Evolutionary conservation across 2,113 vertebrate species (phyloP), one percentile per base, ranked within the genome.

Genomic region (Andinoacara biseriatus): DNA sequence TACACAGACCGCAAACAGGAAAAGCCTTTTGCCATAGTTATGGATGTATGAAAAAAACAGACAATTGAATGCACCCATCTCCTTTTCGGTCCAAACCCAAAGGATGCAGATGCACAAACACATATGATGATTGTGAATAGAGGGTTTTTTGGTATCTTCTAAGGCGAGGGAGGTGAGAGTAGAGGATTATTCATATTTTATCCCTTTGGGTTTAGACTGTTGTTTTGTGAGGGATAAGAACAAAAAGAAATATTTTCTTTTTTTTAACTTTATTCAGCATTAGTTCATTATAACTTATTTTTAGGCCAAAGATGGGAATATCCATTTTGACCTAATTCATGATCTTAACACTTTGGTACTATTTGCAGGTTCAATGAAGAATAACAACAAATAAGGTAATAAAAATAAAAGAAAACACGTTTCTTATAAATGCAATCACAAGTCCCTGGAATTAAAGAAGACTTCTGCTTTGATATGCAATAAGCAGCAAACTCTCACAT

Each of bases 11-110:
- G 43, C 20, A 86, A 69, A 84, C 60, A 87, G 74, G 75, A 85
- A 86, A 87, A 86, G 54, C 75, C 65, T 81, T 87, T 91, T 82
- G 76, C 74, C 67, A 83, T 80, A 85, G 79, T 78, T 82, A 74
- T 65, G 76, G 62, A 58, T 78, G 61, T 58, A 5, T 67, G n/a
- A 86, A 91, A 58, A 67, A 81, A 62, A 83, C 76, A 78, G 35
- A 83, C 31, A 52, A 77, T 4, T 56, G 61, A 76, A 87, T 65
- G 80, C 74, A 63, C 9, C 20, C 60, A 40, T 69, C 65, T 88
- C 76, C 31, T 82, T 78, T 86, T 86, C 65, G 65, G n/a, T 14
- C 14, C 10, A 31, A 81, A 88, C 74, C 62, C 75, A 80, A 46
- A 76, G 61, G 76, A 80, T 58, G 31, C 43, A 80, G n/a, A 67